Evolutionary conservation across 1,140 invertebrate species (phyloP).

Genomic region (Procambarus virginalis): DNA sequence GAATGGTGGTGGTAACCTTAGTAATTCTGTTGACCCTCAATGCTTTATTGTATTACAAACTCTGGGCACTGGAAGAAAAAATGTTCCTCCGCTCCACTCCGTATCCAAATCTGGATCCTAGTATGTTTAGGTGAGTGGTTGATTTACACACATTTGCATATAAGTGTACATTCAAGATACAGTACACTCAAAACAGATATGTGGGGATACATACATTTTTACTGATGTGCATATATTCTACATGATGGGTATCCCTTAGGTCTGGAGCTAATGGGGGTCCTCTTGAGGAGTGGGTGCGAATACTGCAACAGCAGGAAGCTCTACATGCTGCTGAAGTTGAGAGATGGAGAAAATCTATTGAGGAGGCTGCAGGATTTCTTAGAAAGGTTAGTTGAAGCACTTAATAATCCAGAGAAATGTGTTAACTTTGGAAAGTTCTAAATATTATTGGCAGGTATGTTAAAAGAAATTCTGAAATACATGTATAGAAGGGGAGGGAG

Average conservation of each 20-base stretch:
- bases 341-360: constrained; percentile 80
- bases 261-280: constrained; percentile 77
- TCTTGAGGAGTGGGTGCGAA: constrained; percentile 84
- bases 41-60: constrained; percentile 85
- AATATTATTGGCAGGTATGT: neutral
- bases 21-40: constrained; percentile 83
- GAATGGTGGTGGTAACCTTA: constrained; percentile 77
- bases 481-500: too few relatives aligned
- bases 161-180: neutral
- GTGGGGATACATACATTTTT: too few relatives aligned
- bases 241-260: constrained; percentile 72
- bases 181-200: too few relatives aligned
- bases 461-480: neutral
- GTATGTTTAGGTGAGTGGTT: constrained; percentile 45
- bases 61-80: constrained; percentile 81
- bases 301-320: constrained; percentile 84
- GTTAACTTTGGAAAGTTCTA: too few relatives aligned
- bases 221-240: too few relatives aligned
- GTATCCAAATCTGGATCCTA: constrained; percentile 65
- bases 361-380: constrained; percentile 57
- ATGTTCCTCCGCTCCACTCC: constrained; percentile 70
- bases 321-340: constrained; percentile 84
- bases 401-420: neutral
- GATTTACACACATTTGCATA: neutral
- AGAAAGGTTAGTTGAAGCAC: constrained; percentile 34